A percentile compares a stretch with the other conserved stretches of the same genome.
Conservation (phyloP, 1,140 invertebrate species). For the Drosophila lacteicornis region DNA sequence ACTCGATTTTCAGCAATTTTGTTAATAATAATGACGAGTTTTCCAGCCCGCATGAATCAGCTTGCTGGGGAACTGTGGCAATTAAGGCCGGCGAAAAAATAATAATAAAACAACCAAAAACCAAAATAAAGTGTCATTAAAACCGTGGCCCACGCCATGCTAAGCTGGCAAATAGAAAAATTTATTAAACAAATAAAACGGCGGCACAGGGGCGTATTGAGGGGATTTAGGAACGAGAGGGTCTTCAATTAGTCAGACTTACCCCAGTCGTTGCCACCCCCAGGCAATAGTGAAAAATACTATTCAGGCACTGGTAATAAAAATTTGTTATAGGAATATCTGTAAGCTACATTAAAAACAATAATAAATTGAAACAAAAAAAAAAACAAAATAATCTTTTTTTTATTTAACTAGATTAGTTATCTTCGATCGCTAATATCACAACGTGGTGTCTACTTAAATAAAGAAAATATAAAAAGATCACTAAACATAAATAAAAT, state of each 20-base stretch:
- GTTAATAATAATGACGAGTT: conserved; percentile 5
- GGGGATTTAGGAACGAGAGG: not conserved
- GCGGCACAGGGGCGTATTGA: not conserved
- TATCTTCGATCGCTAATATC: no score
- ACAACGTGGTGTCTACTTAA: no score
- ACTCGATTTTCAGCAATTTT: conserved; percentile 6
- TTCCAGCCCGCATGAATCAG: conserved; percentile 43
- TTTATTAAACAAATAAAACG: conserved; percentile 35
- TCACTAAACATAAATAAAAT: no score
- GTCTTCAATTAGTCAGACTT: conserved; percentile 45
- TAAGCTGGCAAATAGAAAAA: conserved; percentile 40
- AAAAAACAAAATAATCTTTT: no score
- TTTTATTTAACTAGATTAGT: no score
- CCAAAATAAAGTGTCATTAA: conserved; percentile 49
- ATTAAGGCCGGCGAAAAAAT: conserved; percentile 22
- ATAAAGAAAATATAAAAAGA: no score
- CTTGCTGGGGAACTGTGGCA: conserved; percentile 18
- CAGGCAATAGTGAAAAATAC: not conserved
- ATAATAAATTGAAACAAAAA: no score
- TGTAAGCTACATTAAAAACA: no score
- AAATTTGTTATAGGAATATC: no score
- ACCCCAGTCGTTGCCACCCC: conserved; percentile 15
- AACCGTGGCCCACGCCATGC: conserved; percentile 39
- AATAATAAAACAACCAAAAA: conserved; percentile 6
- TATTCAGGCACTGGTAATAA: conserved; percentile 16